Conservation (phyloP, 2,797 vertebrate species). For the Clamator glandarius region DNA sequence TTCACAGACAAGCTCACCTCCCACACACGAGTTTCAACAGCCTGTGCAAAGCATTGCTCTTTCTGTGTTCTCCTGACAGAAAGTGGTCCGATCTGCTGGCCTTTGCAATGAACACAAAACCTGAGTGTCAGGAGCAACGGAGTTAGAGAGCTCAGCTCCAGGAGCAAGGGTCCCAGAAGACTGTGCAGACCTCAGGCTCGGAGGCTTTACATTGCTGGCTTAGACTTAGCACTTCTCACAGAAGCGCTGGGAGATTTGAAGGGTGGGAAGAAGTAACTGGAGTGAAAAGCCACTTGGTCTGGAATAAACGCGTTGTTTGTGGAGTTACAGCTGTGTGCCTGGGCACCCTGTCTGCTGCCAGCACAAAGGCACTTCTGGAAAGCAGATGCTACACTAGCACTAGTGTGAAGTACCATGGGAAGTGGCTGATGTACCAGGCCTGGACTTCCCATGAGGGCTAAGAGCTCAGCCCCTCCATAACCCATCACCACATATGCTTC, state of each 20-base stretch:
- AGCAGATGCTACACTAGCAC: background rate
- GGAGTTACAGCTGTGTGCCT: background rate
- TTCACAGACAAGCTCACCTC: background rate
- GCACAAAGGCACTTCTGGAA: background rate
- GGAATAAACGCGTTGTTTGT: background rate
- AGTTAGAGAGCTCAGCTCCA: background rate
- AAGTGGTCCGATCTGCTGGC: background rate
- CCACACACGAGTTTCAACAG: background rate
- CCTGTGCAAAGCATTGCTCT: background rate
- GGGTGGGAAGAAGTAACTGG: background rate
- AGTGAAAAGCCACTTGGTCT: slow-evolving; percentile 13
- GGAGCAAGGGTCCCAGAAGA: background rate
- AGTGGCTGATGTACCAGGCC: background rate
- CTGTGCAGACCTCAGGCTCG: fast-evolving
- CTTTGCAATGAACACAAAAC: background rate
- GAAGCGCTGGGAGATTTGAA: background rate
- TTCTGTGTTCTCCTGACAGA: background rate
- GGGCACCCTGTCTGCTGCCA: background rate
- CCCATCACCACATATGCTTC: fast-evolving
- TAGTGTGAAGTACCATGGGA: background rate
- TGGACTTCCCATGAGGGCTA: background rate
- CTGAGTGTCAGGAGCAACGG: background rate
- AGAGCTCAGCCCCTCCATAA: background rate
- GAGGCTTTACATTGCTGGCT: background rate
- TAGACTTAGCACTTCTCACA: background rate